Percentiles rank a stretch among this genome's conserved stretches.
These are phyloP conservation scores for Hapalemur alaotrensis DNA, from an alignment of 2,797 vertebrate genomes.

Conservation along the genomic window DNA sequence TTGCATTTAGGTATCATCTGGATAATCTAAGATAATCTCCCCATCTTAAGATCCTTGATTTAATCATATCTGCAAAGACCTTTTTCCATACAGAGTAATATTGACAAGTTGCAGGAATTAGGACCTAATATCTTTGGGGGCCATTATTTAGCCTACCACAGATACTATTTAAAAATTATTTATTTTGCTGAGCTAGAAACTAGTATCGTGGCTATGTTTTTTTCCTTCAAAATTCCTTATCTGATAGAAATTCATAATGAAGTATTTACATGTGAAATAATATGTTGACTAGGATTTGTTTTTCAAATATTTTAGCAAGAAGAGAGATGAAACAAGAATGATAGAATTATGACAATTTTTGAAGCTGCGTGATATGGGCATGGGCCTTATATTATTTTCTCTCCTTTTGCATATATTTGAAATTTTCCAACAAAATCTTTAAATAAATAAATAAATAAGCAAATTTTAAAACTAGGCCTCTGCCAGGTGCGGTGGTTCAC, in stretches of 20 bases:
- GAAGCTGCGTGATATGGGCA: background rate
- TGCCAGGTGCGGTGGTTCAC: too few species aligned
- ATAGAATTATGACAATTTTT: background rate
- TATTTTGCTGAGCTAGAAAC: background rate
- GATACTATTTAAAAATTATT: background rate
- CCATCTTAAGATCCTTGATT: background rate
- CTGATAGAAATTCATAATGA: background rate
- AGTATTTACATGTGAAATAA: background rate
- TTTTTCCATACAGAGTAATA: background rate
- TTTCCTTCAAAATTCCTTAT: background rate
- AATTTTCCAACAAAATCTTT: background rate
- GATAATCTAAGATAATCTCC: background rate
- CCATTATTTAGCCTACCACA: background rate
- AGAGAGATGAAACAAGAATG: background rate
- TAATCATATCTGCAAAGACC: background rate
- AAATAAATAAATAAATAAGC: background rate
- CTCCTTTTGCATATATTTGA: background rate
- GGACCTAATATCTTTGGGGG: background rate
- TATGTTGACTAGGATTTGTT: background rate
- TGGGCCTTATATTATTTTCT: background rate
- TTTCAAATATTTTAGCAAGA: background rate
- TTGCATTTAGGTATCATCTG: background rate
- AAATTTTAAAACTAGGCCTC: background rate
- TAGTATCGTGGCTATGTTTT: background rate
- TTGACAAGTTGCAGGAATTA: background rate